Percentiles rank a stretch among this genome's conserved stretches.
Conservation (phyloP, 2,888 invertebrate genomes). For the Heliconius ethilla region DNA sequence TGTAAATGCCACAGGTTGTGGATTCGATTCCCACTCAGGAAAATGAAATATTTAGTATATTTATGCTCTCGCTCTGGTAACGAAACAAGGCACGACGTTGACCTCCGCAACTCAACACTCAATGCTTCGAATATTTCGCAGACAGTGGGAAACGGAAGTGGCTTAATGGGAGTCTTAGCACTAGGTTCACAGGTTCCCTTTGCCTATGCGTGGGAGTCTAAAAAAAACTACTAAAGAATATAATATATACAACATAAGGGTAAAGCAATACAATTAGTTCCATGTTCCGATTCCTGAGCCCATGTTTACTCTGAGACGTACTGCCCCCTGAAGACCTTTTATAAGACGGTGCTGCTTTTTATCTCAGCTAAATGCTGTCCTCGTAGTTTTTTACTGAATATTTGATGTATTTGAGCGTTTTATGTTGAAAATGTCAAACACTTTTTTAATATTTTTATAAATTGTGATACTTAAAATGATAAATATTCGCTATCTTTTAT, state of each 20-base stretch:
- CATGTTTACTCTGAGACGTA: slow-evolving; percentile 49
- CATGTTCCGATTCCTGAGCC: slow-evolving; percentile 11
- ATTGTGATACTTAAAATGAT: not conserved
- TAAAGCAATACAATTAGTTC: slow-evolving; percentile 24
- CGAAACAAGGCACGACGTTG: no score
- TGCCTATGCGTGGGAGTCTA: no score
- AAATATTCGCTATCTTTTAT: no score
- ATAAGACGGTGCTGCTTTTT: slow-evolving; percentile 50
- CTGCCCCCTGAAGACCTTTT: slow-evolving; percentile 52
- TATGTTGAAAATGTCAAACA: not conserved
- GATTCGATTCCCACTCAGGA: no score
- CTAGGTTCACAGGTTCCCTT: no score
- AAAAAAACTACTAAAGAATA: slow-evolving; percentile 7
- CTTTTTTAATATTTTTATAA: not conserved
- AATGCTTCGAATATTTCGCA: no score
- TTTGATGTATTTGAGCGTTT: slow-evolving; percentile 36
- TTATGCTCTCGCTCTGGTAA: no score
- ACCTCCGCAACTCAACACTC: no score
- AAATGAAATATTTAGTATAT: no score
- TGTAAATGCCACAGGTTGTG: no score
- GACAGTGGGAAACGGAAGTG: no score
- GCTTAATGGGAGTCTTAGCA: no score
- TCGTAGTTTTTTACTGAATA: slow-evolving; percentile 46
- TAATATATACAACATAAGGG: slow-evolving; percentile 15
- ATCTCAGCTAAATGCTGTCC: slow-evolving; percentile 51